Evolutionary conservation across 1,140 invertebrate genomes (phyloP).

Genomic region (Monochamus saltuarius): DNA sequence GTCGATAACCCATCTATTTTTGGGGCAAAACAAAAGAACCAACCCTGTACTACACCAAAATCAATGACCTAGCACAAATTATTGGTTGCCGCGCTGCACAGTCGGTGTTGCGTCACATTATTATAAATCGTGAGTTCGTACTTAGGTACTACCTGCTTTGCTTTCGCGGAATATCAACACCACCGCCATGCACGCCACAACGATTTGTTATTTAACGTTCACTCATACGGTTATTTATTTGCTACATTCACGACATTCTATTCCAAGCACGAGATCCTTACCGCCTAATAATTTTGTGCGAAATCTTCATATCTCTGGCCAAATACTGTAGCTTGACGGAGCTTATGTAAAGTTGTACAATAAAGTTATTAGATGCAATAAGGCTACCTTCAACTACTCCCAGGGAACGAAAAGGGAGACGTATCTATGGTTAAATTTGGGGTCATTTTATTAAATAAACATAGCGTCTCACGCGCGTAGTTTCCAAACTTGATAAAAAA

Average conservation of each 20-base stretch:
- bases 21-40: neutral
- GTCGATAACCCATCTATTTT: neutral
- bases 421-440: too few species aligned
- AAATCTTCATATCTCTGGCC: neutral
- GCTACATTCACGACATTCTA: too few species aligned
- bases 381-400: too few species aligned
- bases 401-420: too few species aligned
- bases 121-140: constrained; percentile 8
- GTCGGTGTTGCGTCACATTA: constrained; percentile 8
- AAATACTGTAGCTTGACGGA: constrained; percentile 5
- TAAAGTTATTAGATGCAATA: too few species aligned
- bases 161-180: constrained; percentile 4
- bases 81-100: neutral
- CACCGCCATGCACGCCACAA: constrained; percentile 2
- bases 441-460: too few species aligned
- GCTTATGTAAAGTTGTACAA: too few species aligned
- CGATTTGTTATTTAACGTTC: constrained; percentile 5
- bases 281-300: too few species aligned
- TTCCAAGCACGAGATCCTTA: too few species aligned
- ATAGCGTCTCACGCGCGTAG: too few species aligned
- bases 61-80: constrained; percentile 5
- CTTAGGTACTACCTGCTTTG: constrained; percentile 7
- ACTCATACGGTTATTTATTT: too few species aligned
- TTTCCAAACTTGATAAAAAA: too few species aligned
- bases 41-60: neutral